phyloP scores from a whole-genome alignment of 1,140 invertebrate genomes.

The Zaprionus ornatus region DNA sequence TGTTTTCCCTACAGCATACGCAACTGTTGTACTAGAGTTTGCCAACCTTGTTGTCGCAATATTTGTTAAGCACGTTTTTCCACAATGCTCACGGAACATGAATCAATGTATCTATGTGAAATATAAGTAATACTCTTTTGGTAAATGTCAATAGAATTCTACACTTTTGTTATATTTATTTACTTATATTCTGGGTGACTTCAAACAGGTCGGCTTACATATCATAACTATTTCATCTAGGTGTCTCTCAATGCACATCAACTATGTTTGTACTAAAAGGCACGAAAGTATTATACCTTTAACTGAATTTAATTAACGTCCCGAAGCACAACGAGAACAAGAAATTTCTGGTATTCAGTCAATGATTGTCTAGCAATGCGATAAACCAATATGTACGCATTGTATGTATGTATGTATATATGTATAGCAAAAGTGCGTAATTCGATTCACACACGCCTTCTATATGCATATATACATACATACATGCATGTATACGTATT shows the following conservation, averaged over 20 bases:
- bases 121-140: background rate
- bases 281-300: constrained; percentile 63
- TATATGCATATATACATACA: background rate
- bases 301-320: constrained; percentile 23
- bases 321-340: constrained; percentile 48
- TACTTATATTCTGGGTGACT: too few species aligned
- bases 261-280: constrained; percentile 1
- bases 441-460: background rate
- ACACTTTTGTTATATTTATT: background rate
- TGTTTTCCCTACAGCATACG: background rate
- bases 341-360: constrained; percentile 76
- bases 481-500: too few species aligned
- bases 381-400: constrained; percentile 16
- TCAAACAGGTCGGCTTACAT: too few species aligned
- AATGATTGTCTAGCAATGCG: constrained; percentile 54
- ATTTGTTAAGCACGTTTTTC: background rate
- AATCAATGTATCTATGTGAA: background rate
- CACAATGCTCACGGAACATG: background rate
- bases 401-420: background rate
- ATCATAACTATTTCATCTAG: too few species aligned
- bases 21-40: background rate
- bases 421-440: background rate
- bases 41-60: background rate
- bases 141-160: background rate
- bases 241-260: constrained; percentile 1